Conservation (phyloP, 2,888 invertebrate species). For the Plemyria rubiginata region DNA sequence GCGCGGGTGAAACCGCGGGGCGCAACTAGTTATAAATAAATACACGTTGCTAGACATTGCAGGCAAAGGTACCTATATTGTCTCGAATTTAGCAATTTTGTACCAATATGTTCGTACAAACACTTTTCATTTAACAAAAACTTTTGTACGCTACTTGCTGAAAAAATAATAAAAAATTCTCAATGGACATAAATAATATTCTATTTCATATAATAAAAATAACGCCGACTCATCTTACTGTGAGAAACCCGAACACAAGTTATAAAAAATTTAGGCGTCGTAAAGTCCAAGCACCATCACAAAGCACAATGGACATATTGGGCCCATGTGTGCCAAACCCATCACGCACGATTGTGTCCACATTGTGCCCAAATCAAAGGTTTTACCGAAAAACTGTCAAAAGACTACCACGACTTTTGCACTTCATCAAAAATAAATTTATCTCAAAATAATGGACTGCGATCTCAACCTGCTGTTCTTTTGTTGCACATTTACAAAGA, state of each 20-base stretch:
- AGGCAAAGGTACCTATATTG: no score
- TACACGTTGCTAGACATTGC: no score
- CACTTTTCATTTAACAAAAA: no score
- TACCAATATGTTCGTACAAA: no score
- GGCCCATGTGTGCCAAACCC: conserved; percentile 77
- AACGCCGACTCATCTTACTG: conserved; percentile 40
- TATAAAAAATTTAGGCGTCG: conserved; percentile 42
- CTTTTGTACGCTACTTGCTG: no score
- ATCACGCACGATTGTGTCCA: conserved; percentile 67
- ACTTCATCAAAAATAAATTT: conserved; percentile 84
- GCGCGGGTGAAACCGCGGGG: no score
- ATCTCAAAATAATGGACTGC: conserved; percentile 69
- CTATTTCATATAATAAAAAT: not conserved
- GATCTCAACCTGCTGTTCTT: conserved; percentile 68
- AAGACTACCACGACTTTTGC: conserved; percentile 76
- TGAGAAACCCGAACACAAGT: conserved; percentile 40
- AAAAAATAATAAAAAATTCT: not conserved
- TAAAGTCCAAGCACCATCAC: conserved; percentile 65
- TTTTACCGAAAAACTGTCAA: conserved; percentile 69
- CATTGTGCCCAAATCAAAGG: conserved; percentile 69
- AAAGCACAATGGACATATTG: conserved; percentile 76
- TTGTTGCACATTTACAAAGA: conserved; percentile 53
- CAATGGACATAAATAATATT: conserved; percentile 18
- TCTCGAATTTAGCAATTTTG: no score
- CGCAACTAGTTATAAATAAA: no score